Percentiles rank a stretch among this genome's conserved stretches.
phyloP scores from a whole-genome alignment of 1,140 invertebrate species.

The Melanaphis sacchari region DNA sequence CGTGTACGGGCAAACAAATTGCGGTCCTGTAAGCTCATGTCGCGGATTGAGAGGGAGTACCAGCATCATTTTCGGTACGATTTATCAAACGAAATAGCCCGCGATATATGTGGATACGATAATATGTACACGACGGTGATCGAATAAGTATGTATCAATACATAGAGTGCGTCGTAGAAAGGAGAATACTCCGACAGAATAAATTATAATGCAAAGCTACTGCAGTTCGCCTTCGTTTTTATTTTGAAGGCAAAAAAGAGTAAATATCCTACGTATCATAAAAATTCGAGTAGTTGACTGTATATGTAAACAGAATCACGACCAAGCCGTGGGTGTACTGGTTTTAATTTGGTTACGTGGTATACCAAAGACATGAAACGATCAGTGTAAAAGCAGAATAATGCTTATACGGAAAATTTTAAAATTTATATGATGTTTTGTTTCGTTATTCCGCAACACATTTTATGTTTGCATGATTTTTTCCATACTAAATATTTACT shows the following conservation, averaged over 20 bases:
- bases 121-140: background rate
- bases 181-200: background rate
- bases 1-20: background rate
- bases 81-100: background rate
- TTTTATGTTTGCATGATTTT: background rate
- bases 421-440: background rate
- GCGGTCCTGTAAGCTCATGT: background rate
- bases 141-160: background rate
- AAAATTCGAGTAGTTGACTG: background rate
- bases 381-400: background rate
- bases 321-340: background rate
- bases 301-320: background rate
- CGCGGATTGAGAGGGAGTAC: background rate
- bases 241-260: background rate
- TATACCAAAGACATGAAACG: background rate
- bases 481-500: no score
- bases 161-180: no score
- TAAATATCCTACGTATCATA: no score
- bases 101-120: background rate
- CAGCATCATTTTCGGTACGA: background rate
- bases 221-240: background rate
- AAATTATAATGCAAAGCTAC: background rate
- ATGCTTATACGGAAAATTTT: background rate
- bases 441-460: background rate
- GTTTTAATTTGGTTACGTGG: background rate